Base-by-base conservation (phyloP, 1,140 invertebrate genomes). In the Muscidifurax raptorellus region DNA sequence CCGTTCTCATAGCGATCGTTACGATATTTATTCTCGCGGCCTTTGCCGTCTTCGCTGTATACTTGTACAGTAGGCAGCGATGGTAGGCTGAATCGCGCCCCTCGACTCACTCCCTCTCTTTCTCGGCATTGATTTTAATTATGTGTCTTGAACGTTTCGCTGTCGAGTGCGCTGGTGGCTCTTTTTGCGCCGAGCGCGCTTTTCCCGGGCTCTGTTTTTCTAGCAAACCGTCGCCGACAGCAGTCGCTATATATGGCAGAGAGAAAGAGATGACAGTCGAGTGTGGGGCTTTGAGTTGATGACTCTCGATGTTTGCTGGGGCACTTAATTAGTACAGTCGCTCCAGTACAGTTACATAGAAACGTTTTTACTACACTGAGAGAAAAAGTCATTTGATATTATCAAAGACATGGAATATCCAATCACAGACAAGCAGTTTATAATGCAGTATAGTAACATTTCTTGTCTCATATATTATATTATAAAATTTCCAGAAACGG, bases 1-100 rank as follows among this genome's bases (percentile, higher is more conserved):
- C 64, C 85, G 47, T 82, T 76, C 80, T 83, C 52, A 36, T 6
- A 9, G 75, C 44, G 78, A 82, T 84, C 85, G 82, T 84, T 84
- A 84, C 36, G 28, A 25, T 81, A 84, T 84, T 86, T 84, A 84
- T 84, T 86, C 82, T 82, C 25, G 27, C 44, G 40, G 13, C 28
- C 28, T 25, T n/a, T 25, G 18, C 44, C 10, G 32, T 28, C 81
- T 74, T 22, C 47, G 32, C 52, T 76, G n/a, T 47, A 67, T 28
- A 30, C 74, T 22, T 52, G 25, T 22, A 22, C 15, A 64, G n/a
- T 0, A n/a, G n/a, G 59, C 12, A 10, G 2, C 10, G 7, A 10
- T 22, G 15, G 18, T 59, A 18, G 52, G 18, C 52, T 59, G 52
- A 59, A 59, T 69, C 22, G 27, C 5, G 27, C 66, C 80, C 74